These are phyloP conservation scores for Scophthalmus maximus DNA, from an alignment of 2,113 vertebrate genomes.

Conservation along the genomic window DNA sequence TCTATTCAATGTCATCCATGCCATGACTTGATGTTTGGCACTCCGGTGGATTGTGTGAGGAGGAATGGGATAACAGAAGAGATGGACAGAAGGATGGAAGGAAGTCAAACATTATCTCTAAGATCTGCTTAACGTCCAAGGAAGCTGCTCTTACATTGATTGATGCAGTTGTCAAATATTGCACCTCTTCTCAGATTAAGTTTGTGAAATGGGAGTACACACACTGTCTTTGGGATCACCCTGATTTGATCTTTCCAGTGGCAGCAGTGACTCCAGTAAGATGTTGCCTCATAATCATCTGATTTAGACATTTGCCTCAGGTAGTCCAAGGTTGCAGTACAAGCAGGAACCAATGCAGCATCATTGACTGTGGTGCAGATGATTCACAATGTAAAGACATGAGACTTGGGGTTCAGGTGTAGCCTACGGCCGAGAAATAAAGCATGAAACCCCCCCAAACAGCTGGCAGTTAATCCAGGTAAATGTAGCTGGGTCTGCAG, in stretches of 20 bases:
- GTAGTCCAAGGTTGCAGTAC: no score
- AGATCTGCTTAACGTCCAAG: neutral
- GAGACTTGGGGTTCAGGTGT: neutral
- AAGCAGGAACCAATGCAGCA: neutral
- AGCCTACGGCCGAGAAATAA: neutral
- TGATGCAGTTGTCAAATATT: neutral
- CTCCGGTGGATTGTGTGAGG: neutral
- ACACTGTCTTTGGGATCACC: neutral
- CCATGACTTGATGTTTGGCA: neutral
- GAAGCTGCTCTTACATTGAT: no score
- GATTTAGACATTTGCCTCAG: neutral
- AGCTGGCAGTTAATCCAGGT: neutral
- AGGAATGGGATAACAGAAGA: neutral
- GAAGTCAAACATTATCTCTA: neutral
- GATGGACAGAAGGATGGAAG: neutral
- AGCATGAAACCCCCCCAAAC: neutral
- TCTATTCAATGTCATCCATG: conserved; percentile 14
- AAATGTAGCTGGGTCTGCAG: neutral
- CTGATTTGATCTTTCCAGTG: neutral
- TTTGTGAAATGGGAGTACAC: no score
- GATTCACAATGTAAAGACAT: neutral
- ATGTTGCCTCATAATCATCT: neutral
- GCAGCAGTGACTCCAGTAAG: neutral
- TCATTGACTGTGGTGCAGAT: neutral
- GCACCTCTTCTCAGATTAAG: no score